phyloP scores from a whole-genome alignment of 2,888 invertebrate species.

The Tridacna gigas region DNA sequence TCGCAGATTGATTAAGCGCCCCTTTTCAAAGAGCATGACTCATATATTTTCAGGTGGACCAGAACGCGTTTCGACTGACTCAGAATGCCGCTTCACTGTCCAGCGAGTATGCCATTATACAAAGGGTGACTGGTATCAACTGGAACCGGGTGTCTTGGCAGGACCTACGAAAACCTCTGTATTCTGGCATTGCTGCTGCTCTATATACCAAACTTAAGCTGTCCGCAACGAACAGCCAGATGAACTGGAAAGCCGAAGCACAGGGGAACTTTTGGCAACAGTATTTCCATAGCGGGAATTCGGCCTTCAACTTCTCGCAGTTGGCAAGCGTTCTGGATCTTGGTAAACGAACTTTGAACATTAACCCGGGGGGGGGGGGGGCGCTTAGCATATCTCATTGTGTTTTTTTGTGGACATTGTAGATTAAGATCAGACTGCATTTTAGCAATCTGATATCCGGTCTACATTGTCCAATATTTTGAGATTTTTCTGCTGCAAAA shows the following conservation, averaged over 20 bases:
- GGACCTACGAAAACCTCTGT: slow-evolving; percentile 72
- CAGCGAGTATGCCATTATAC: slow-evolving; percentile 62
- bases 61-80: slow-evolving; percentile 61
- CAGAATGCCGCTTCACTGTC: slow-evolving; percentile 43
- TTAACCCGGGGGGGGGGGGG: too few species aligned
- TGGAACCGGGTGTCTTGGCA: slow-evolving; percentile 71
- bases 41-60: slow-evolving; percentile 58
- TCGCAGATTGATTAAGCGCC: too few species aligned
- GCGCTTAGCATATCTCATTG: too few species aligned
- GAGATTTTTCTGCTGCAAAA: too few species aligned
- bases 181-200: slow-evolving; percentile 75
- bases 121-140: slow-evolving; percentile 66
- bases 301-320: slow-evolving; percentile 68
- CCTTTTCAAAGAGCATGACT: too few species aligned
- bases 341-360: slow-evolving; percentile 46
- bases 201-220: slow-evolving; percentile 55
- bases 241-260: slow-evolving; percentile 66
- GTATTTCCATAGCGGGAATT: slow-evolving; percentile 48
- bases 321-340: slow-evolving; percentile 60
- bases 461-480: too few species aligned
- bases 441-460: too few species aligned
- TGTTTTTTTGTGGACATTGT: too few species aligned
- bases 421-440: too few species aligned
- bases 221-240: slow-evolving; percentile 2
- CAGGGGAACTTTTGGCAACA: slow-evolving; percentile 70